These are phyloP conservation scores for Colletes collaris DNA, from an alignment of 2,888 invertebrate species.

Conservation along the genomic window DNA sequence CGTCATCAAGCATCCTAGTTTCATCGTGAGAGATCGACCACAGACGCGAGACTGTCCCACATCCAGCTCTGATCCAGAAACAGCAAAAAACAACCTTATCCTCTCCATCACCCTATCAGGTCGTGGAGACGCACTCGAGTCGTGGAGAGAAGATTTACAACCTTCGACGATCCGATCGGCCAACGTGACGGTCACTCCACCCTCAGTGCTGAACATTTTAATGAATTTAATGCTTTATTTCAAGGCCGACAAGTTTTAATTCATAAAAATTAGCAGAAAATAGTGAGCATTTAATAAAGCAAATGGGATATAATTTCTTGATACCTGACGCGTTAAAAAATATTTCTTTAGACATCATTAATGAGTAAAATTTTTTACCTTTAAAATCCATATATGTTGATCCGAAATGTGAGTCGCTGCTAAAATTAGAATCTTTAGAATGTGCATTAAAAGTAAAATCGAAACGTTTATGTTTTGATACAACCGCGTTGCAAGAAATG, in stretches of 20 bases:
- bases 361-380: neutral
- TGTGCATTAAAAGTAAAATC: neutral
- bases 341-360: neutral
- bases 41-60: too few species aligned
- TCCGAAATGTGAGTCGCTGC: neutral
- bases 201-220: neutral
- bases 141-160: too few species aligned
- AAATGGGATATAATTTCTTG: neutral
- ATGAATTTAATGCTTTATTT: slow-evolving; percentile 21
- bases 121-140: too few species aligned
- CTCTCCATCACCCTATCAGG: too few species aligned
- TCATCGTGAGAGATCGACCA: too few species aligned
- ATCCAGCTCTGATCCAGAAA: too few species aligned
- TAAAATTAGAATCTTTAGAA: neutral
- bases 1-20: too few species aligned
- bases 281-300: slow-evolving; percentile 1
- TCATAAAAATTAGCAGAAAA: slow-evolving; percentile 9
- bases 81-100: too few species aligned
- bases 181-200: too few species aligned
- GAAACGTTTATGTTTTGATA: neutral
- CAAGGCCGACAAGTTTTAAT: slow-evolving; percentile 17
- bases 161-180: too few species aligned
- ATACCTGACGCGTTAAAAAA: neutral
- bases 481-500: neutral
- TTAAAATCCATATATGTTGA: neutral